phyloP scores from a whole-genome alignment of 2,113 vertebrate species.

The Fulica atra region DNA sequence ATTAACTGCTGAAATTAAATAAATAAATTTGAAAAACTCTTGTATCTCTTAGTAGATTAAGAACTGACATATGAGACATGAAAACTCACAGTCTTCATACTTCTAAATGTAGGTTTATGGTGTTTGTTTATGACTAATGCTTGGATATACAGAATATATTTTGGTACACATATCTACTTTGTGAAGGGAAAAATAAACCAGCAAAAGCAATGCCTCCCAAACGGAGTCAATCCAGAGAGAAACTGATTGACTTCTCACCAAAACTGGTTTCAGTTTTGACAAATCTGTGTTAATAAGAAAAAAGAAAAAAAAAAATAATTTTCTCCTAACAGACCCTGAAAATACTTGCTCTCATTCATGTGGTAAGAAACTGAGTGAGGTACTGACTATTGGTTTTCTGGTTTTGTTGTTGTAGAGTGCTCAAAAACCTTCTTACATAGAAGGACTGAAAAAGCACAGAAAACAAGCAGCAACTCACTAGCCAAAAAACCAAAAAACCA shows the following conservation, averaged over 20 bases:
- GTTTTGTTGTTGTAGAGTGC: not conserved
- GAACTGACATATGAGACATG: not conserved
- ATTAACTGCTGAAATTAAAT: not conserved
- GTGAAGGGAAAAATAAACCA: not conserved
- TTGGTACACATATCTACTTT: not conserved
- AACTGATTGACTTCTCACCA: not conserved
- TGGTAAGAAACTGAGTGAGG: not conserved
- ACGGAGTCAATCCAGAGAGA: not conserved
- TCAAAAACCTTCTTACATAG: not conserved
- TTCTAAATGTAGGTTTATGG: not conserved
- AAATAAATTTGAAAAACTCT: not conserved
- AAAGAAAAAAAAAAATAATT: not conserved
- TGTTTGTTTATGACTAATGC: not conserved
- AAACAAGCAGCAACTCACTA: not conserved
- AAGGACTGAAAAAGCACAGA: not conserved
- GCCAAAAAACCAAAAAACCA: not conserved
- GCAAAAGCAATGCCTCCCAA: not conserved
- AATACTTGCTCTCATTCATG: rapidly evolving
- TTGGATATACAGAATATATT: not conserved
- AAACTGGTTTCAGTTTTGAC: not conserved
- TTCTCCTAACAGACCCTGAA: not conserved
- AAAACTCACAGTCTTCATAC: not conserved
- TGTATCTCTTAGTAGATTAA: not conserved
- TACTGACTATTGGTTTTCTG: not conserved
- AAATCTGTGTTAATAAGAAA: not conserved